Evolutionary conservation across 2,113 vertebrate species (phyloP), one percentile per base, ranked within the genome.

Genomic region (Dermatemys mawii): DNA sequence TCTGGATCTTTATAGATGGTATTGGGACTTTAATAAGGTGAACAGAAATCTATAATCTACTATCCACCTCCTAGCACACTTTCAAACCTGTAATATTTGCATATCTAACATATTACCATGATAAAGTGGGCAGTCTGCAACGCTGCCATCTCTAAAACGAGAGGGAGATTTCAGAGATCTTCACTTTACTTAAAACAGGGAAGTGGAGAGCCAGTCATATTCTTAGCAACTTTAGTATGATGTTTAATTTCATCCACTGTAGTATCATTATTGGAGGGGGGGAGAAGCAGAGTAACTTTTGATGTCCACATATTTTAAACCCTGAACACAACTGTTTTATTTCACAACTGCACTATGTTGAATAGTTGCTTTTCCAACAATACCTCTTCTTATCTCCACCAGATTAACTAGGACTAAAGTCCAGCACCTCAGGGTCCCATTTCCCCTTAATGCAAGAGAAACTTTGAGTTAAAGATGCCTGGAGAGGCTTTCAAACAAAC

Each of bases 1-100:
- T 93, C 86, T 78, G 90, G 95, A 76, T 93, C 87, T 93, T 96
- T 44, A 41, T 95, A 91, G 96, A 93, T 88, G 93, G 91, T 93
- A 67, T 87, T 63, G 41, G 86, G 92, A 78, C 89, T 41, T 3
- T 90, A 96, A 96, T 48, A 5, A 87, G 91, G 87, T 94, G 81
- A 93, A 12, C 50, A 81, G 78, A 78, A 70, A 78, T 55, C 80
- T 83, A 80, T 75, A 29, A 92, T 84, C 90, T 3, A 24, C 81
- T 57, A 57, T 63, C 93, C 5, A 38, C 86, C 27, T 32, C 88
- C n/a, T 70, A 70, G 10, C 54, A 0, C 48, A 75, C 38, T 35
- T n/a, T 3, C 75, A 90, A 50, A 88, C 84, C 89, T 75, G 0
- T 0, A 9, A 3, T 78, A 6, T 48, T 55, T 8, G 22, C 49